Conservation (phyloP, 2,113 vertebrate genomes). For the Periophthalmodon schlosseri region DNA sequence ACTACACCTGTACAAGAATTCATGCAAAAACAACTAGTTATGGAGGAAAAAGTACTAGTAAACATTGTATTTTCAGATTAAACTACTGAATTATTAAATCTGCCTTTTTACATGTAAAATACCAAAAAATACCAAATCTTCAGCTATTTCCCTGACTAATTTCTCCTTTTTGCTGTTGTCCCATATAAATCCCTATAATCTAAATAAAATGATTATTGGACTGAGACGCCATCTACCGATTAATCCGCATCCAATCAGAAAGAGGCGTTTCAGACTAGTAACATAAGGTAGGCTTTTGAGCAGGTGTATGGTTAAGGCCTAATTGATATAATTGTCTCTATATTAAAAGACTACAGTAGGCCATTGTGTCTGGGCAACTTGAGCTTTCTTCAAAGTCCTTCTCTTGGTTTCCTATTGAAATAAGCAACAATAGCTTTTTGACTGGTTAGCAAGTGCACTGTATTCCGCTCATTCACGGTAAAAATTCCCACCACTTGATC, state of each 20-base stretch:
- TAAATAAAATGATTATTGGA: no score
- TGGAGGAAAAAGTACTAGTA: no score
- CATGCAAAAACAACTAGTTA: no score
- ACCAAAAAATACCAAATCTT: no score
- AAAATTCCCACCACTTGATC: conserved; percentile 36
- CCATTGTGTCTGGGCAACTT: conserved; percentile 36
- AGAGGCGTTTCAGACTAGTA: neutral
- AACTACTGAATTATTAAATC: no score
- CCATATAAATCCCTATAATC: no score
- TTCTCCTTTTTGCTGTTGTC: no score
- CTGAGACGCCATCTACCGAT: no score
- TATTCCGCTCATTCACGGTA: conserved; percentile 27
- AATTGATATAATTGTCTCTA: conserved; percentile 29
- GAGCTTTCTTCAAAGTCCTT: conserved; percentile 46
- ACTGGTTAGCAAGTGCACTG: conserved; percentile 22
- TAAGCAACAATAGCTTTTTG: conserved; percentile 28
- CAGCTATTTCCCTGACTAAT: no score
- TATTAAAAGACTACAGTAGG: conserved; percentile 13
- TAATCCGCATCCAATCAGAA: neutral
- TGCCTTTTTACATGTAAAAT: no score
- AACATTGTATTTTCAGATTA: no score
- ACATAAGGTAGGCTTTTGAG: neutral
- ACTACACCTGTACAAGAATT: no score
- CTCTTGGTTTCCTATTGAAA: conserved; percentile 27
- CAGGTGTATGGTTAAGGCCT: conserved; percentile 17